A percentile compares a stretch with the other conserved stretches of the same genome.
These are phyloP conservation scores for Sakesphorus luctuosus DNA, from an alignment of 2,113 vertebrate genomes.

Conservation along the genomic window DNA sequence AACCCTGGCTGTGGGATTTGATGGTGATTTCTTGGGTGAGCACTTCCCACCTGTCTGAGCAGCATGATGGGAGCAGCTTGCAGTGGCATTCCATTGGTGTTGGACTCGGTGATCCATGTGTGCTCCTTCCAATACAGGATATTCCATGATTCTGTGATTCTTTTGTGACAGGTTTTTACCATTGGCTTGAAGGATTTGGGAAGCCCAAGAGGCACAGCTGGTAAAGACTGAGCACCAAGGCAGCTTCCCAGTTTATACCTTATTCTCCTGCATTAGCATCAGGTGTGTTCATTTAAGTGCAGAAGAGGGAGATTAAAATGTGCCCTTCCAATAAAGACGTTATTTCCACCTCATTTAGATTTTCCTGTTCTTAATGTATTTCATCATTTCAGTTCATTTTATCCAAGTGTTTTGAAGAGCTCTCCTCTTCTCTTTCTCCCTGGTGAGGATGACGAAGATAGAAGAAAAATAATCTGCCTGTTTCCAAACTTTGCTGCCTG, in stretches of 20 bases:
- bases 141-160: rapidly evolving
- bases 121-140: neutral
- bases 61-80: neutral
- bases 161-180: neutral
- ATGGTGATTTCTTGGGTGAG: rapidly evolving
- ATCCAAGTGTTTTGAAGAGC: slow-evolving; percentile 50
- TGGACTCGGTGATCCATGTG: no score
- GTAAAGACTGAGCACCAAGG: neutral
- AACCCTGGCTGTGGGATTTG: neutral
- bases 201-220: neutral
- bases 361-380: slow-evolving; percentile 51
- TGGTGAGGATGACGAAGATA: slow-evolving; percentile 50
- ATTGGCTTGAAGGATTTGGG: neutral
- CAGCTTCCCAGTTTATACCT: neutral
- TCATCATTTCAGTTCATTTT: slow-evolving; percentile 38
- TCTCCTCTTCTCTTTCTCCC: slow-evolving; percentile 45
- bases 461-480: slow-evolving; percentile 50
- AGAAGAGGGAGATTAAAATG: slow-evolving; percentile 57
- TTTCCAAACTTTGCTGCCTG: slow-evolving; percentile 61
- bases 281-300: neutral
- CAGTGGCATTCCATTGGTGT: rapidly evolving
- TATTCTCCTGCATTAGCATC: neutral
- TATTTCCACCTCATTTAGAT: slow-evolving; percentile 68
- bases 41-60: neutral
- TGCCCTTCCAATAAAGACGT: slow-evolving; percentile 57